These are phyloP conservation scores for Mastomys coucha DNA, from an alignment of 2,113 vertebrate genomes.

Conservation along the genomic window DNA sequence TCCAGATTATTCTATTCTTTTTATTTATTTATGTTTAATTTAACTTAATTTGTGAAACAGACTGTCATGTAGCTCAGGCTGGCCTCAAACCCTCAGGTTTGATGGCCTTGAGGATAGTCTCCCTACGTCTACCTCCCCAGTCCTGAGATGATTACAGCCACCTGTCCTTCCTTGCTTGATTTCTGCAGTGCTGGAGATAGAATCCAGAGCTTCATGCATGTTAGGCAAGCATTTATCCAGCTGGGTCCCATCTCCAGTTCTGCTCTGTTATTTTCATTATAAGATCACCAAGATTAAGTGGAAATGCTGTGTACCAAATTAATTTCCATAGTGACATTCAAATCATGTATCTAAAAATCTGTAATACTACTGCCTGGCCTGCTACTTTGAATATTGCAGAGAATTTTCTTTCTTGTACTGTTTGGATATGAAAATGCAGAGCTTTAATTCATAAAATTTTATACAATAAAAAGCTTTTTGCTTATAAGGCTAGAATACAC, in stretches of 20 bases:
- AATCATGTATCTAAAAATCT: background rate
- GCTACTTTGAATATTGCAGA: background rate
- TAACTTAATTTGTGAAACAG: background rate
- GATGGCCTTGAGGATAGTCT: background rate
- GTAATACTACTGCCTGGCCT: background rate
- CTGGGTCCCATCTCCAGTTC: background rate
- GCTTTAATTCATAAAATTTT: background rate
- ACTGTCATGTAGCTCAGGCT: background rate
- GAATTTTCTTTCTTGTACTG: background rate
- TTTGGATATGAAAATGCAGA: background rate
- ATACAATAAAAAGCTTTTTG: background rate
- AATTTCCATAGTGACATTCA: constrained; percentile 31
- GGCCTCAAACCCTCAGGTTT: background rate
- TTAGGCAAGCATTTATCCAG: background rate
- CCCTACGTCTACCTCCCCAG: too few species aligned
- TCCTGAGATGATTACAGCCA: background rate
- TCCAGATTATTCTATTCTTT: constrained; percentile 41
- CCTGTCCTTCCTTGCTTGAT: background rate
- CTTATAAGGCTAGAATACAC: background rate
- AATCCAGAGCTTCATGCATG: background rate
- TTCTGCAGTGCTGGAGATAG: background rate
- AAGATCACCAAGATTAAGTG: constrained; percentile 8
- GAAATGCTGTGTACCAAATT: background rate
- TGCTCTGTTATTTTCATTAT: background rate
- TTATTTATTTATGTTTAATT: background rate